Conservation (phyloP, 2,113 vertebrate genomes). For the Anoura caudifer region DNA sequence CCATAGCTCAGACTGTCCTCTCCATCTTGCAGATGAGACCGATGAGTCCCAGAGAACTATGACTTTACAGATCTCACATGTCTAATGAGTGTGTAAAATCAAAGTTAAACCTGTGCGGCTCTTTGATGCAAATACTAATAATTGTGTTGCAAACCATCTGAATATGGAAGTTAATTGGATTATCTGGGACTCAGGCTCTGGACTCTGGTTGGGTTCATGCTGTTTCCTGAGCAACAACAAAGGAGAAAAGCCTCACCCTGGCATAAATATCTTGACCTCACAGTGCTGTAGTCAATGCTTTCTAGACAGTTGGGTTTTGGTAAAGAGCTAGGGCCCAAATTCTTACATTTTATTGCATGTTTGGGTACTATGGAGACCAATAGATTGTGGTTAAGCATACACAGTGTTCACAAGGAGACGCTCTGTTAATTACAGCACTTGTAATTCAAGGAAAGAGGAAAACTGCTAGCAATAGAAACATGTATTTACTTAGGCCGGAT, state of each 20-base stretch:
- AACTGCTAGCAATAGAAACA: background rate
- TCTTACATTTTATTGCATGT: background rate
- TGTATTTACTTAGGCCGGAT: background rate
- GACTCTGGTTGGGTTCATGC: conserved; percentile 29
- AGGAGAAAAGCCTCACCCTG: background rate
- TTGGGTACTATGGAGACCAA: background rate
- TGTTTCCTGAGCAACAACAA: background rate
- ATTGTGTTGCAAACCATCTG: background rate
- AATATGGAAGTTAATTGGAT: background rate
- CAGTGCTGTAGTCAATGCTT: background rate
- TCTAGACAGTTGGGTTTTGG: background rate
- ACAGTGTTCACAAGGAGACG: background rate
- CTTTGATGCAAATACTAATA: background rate
- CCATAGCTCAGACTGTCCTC: background rate
- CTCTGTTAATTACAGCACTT: background rate
- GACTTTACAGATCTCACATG: background rate
- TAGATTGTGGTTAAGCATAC: background rate
- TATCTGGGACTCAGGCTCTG: background rate
- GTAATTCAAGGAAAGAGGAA: background rate
- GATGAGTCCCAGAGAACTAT: background rate
- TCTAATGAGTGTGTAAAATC: background rate
- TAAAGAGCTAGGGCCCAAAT: background rate
- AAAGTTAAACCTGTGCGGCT: background rate
- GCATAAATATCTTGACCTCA: background rate
- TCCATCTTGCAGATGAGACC: background rate